phyloP scores from a whole-genome alignment of 2,113 vertebrate species.

The Megaceryle torquata region DNA sequence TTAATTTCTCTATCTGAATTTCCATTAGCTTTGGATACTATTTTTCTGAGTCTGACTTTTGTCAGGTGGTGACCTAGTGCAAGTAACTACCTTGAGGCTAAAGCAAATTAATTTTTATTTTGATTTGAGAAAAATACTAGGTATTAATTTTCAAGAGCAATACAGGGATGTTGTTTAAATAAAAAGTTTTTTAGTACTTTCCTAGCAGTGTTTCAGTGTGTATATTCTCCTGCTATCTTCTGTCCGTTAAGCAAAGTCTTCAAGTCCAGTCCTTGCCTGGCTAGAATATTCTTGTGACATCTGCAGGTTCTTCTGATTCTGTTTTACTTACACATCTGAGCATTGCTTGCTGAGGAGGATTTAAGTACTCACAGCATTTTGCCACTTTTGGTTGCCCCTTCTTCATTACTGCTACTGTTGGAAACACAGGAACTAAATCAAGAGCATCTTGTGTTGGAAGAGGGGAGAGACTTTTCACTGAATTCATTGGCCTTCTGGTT shows the following conservation, averaged over 20 bases:
- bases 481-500: not conserved
- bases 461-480: not conserved
- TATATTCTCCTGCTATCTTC: not conserved
- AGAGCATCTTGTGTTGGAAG: not conserved
- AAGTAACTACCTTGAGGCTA: not conserved
- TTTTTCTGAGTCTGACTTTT: not conserved
- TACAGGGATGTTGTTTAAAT: not conserved
- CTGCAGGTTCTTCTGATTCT: not conserved
- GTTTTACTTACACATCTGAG: not conserved
- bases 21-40: not conserved
- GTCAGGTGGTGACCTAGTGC: not conserved
- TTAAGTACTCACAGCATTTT: not conserved
- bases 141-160: not conserved
- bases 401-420: not conserved
- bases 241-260: not conserved
- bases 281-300: not conserved
- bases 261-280: not conserved
- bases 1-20: not conserved
- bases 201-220: not conserved
- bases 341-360: fast-evolving
- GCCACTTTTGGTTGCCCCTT: not conserved
- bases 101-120: not conserved
- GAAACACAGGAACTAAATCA: not conserved
- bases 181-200: not conserved
- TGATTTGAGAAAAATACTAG: not conserved